Conservation (phyloP, 2,888 invertebrate species). For the Limenitis arthemis region DNA sequence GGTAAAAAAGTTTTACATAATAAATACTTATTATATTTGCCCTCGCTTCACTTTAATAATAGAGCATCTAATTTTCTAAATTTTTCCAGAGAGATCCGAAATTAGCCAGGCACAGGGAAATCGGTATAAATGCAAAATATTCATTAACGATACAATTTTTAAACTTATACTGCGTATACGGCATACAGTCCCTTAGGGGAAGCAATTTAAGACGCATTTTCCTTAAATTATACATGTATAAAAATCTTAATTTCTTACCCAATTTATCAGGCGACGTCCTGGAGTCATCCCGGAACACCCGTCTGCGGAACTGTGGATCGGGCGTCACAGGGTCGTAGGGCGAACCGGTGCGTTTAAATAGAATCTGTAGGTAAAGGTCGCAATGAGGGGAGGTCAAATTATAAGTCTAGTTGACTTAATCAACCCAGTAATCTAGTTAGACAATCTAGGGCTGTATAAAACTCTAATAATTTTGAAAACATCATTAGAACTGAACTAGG, state of each 20-base stretch:
- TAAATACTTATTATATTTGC: background rate
- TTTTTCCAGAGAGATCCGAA: background rate
- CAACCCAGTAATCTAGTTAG: no score
- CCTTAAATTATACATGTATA: background rate
- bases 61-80: background rate
- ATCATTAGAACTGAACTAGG: no score
- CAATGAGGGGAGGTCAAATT: background rate
- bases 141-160: no score
- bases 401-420: background rate
- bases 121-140: no score
- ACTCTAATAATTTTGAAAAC: no score
- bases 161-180: no score
- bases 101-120: background rate
- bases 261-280: constrained; percentile 61
- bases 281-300: constrained; percentile 73
- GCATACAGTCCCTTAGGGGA: no score
- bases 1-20: constrained; percentile 22
- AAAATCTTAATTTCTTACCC: constrained; percentile 41
- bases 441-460: no score
- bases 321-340: constrained; percentile 71
- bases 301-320: constrained; percentile 76
- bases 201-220: background rate
- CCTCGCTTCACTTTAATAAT: no score
- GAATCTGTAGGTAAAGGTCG: constrained; percentile 36
- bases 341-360: constrained; percentile 54